Evolutionary conservation across 2,797 vertebrate genomes (phyloP).

Genomic region (Kryptolebias ocellatus): DNA sequence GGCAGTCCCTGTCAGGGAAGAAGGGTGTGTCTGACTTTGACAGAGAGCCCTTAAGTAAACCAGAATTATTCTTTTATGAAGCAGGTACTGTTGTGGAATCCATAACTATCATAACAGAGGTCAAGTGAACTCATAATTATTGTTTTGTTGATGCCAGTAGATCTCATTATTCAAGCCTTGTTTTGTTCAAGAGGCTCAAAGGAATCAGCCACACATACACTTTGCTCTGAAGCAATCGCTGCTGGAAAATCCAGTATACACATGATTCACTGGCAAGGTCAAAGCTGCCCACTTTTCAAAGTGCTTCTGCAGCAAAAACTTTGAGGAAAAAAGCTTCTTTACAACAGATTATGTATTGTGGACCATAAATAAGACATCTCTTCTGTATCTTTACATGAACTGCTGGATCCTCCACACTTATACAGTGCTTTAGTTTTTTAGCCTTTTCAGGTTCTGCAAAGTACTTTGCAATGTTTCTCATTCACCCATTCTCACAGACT

Average conservation of each 20-base stretch:
- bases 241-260: conserved; percentile 7
- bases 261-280: conserved; percentile 44
- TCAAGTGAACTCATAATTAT: conserved; percentile 13
- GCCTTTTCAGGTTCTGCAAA: too few species aligned
- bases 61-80: conserved; percentile 1
- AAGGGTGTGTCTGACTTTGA: neutral
- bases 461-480: too few species aligned
- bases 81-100: neutral
- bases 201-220: conserved; percentile 6
- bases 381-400: neutral
- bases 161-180: conserved; percentile 41
- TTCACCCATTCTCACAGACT: too few species aligned
- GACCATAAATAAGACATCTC: neutral
- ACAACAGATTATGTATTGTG: conserved; percentile 5
- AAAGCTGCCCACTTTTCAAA: conserved; percentile 21
- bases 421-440: too few species aligned
- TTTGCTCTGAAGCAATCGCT: conserved; percentile 31
- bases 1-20: conserved; percentile 4
- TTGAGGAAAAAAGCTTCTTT: neutral
- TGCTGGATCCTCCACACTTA: too few species aligned
- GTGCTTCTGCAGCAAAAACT: conserved; percentile 30
- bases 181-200: conserved; percentile 27
- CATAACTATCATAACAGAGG: conserved; percentile 15
- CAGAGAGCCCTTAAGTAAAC: conserved; percentile 1
- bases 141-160: conserved; percentile 25